Base-by-base conservation (phyloP, 2,888 invertebrate genomes). In the Caenorhabditis afra region DNA sequence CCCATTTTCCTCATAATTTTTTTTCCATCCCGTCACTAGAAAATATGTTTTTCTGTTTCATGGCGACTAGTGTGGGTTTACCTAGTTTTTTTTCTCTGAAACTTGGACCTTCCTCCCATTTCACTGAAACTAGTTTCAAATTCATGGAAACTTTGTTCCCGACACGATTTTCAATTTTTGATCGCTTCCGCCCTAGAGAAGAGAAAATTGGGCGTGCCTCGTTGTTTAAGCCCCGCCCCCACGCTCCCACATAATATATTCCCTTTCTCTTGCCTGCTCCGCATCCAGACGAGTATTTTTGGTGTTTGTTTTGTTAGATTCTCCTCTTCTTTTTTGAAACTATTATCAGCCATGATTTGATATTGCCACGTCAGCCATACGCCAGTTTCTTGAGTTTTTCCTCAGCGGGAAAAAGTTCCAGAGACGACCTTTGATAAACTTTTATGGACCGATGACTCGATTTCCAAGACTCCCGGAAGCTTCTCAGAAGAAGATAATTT, bases 111-210 rank as follows among this genome's bases (percentile, higher is more conserved):
- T 22, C 18, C 11, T 55, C 39, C 14, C 8, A 23, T 57, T 29
- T 29, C 29, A 29, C 29, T n/a, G 14, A 55, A 55, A 45, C 5
- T 59, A 14, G 41, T 20, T 64, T 41, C 44, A 35, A 64, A 64
- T 64, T 64, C 66, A 55, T 66, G 20, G 49, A 64, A 64, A 52
- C 47, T 45, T 55, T 52, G 44, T 11, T 35, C 35, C 49, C 20
- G 39, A 37, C 39, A 16, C 8, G 20, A 1, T 20, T 23, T n/a
- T 41, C 53, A 55, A 66, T 66, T 57, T 49, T 66, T 66, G 57
- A 39, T 66, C 49, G 18, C 41, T 44, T 20, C 44, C 47, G n/a
- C 37, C 49, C 39, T 10, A n/a, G n/a, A n/a, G 16, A 53, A 50
- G 2, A n/a, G 37, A 37, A 37, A 11, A 49, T 3, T 35, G 22